These are phyloP conservation scores for Aphidius gifuensis DNA, from an alignment of 1,140 invertebrate genomes.

Conservation along the genomic window DNA sequence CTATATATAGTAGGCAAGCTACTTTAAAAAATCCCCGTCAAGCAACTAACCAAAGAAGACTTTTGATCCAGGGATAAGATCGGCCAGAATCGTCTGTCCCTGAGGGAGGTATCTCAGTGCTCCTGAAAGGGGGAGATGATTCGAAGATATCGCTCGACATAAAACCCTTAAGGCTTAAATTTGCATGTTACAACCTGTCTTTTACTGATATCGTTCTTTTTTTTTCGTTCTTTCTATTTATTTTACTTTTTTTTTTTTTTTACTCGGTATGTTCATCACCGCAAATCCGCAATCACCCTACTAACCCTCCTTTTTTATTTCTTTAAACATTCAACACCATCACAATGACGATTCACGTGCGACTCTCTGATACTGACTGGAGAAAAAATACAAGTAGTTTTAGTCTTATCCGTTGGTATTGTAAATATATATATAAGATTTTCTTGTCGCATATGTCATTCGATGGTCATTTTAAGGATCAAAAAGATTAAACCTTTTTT, in stretches of 20 bases:
- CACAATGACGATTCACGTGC: constrained; percentile 23
- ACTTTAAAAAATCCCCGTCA: too few species aligned
- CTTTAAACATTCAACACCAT: not conserved
- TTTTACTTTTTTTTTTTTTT: constrained; percentile 3
- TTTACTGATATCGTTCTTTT: constrained; percentile 23
- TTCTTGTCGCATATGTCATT: too few species aligned
- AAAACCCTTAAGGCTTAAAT: constrained; percentile 56
- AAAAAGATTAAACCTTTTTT: too few species aligned
- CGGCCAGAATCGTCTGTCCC: constrained; percentile 23
- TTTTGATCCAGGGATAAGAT: constrained; percentile 30
- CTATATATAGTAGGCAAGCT: too few species aligned
- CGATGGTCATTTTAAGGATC: too few species aligned
- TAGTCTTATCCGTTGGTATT: too few species aligned
- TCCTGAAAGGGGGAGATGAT: constrained; percentile 42
- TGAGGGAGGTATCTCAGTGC: constrained; percentile 21
- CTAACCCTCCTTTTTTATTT: constrained; percentile 13
- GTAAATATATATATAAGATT: too few species aligned
- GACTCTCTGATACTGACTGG: too few species aligned
- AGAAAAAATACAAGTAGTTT: too few species aligned
- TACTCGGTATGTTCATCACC: constrained; percentile 24
- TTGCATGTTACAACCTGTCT: constrained; percentile 53
- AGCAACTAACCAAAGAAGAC: constrained; percentile 11
- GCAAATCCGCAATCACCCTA: constrained; percentile 22
- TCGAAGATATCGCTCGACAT: constrained; percentile 54
- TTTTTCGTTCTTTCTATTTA: constrained; percentile 25